A percentile compares a stretch with the other conserved stretches of the same genome.
Conservation (phyloP, 2,797 vertebrate genomes). For the Sebastes goodei region DNA sequence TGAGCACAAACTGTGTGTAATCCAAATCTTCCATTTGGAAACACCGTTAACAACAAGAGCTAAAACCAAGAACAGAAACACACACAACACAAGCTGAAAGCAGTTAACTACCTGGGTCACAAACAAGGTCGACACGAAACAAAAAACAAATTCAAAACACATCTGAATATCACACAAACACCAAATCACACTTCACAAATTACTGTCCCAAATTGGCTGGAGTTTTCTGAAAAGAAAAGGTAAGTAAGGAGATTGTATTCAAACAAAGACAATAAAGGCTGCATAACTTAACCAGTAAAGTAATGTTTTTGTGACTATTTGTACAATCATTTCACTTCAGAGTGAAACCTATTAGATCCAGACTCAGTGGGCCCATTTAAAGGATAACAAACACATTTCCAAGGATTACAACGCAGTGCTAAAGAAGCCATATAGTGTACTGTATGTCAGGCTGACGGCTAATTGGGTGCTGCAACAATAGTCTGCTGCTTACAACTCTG, state of each 20-base stretch:
- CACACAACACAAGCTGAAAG: not conserved
- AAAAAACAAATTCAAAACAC: not conserved
- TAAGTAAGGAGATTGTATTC: slow-evolving; percentile 7
- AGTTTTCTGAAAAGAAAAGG: not conserved
- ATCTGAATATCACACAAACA: slow-evolving; percentile 2
- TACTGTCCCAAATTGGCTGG: not conserved
- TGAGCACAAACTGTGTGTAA: not conserved
- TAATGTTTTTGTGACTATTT: not conserved
- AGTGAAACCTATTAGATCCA: not conserved
- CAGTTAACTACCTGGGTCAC: not conserved
- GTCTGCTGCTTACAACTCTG: slow-evolving; percentile 36
- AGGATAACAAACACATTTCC: not conserved
- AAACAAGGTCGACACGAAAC: not conserved
- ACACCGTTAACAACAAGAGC: not conserved
- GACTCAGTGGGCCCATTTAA: not conserved
- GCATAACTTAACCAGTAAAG: not conserved
- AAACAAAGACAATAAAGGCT: not conserved
- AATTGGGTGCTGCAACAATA: slow-evolving; percentile 22
- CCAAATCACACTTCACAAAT: not conserved
- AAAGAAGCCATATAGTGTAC: not conserved
- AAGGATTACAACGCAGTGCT: not conserved
- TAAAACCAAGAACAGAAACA: slow-evolving; percentile 1
- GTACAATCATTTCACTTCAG: not conserved
- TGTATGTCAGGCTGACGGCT: slow-evolving; percentile 21
- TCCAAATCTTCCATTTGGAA: slow-evolving; percentile 18